These are phyloP conservation scores for Agrotis ipsilon DNA, from an alignment of 2,888 invertebrate species.

Conservation along the genomic window DNA sequence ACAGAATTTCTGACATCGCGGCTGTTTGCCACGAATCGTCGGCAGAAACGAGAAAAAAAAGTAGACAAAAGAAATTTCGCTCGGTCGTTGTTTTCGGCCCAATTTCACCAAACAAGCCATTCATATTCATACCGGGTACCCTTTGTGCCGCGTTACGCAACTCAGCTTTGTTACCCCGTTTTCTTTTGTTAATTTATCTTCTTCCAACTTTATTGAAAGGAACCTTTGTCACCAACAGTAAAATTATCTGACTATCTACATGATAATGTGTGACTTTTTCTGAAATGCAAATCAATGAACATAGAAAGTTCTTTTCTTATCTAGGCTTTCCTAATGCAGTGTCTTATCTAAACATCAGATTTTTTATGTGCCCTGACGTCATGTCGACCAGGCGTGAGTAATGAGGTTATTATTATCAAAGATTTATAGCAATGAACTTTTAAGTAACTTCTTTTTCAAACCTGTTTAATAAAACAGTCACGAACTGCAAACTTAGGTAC, in stretches of 20 bases:
- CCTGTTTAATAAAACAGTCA: conserved; percentile 30
- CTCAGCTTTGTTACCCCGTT: conserved; percentile 78
- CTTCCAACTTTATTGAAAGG: conserved; percentile 61
- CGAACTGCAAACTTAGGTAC: conserved; percentile 43
- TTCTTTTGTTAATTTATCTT: conserved; percentile 82
- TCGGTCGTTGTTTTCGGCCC: conserved; percentile 75
- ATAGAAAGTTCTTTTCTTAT: conserved; percentile 51
- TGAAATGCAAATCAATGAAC: conserved; percentile 49
- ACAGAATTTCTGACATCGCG: conserved; percentile 59
- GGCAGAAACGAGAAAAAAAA: conserved; percentile 65
- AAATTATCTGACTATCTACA: conserved; percentile 60
- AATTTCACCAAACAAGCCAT: conserved; percentile 86
- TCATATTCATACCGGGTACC: conserved; percentile 88
- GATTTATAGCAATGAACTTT: conserved; percentile 37
- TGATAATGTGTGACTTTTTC: conserved; percentile 55
- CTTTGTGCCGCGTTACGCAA: conserved; percentile 86
- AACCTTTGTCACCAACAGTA: conserved; percentile 60
- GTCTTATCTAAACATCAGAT: conserved; percentile 23
- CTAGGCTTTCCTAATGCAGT: conserved; percentile 22
- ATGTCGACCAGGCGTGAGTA: conserved; percentile 27
- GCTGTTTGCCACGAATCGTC: conserved; percentile 51
- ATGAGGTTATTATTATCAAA: conserved; percentile 39
- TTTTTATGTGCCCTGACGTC: conserved; percentile 22
- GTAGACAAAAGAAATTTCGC: conserved; percentile 67
- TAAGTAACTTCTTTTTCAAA: conserved; percentile 25